phyloP scores from a whole-genome alignment of 1,140 invertebrate species.

The Medauroidea extradentata region DNA sequence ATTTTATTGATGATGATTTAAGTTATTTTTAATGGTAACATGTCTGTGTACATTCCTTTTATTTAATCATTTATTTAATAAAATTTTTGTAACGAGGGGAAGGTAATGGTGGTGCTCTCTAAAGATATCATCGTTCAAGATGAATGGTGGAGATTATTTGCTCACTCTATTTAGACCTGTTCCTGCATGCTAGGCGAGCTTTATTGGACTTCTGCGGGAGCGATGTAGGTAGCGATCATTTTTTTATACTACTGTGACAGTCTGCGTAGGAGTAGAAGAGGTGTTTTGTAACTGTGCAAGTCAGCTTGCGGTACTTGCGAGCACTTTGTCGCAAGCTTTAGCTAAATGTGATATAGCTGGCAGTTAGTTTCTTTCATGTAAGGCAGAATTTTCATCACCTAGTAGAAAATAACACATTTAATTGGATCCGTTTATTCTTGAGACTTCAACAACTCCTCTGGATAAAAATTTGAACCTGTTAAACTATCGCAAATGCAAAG shows the following conservation, averaged over 20 bases:
- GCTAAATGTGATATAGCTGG: slow-evolving; percentile 14
- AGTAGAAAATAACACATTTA: not conserved
- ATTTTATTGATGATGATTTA: too few species aligned
- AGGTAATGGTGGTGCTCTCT: not conserved
- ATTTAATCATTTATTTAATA: not conserved
- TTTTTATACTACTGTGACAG: not conserved
- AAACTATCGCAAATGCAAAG: not conserved
- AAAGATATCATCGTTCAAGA: not conserved
- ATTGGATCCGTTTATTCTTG: not conserved
- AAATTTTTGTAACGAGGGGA: not conserved
- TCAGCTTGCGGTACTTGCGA: not conserved
- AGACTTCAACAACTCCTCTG: not conserved
- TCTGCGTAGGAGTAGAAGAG: slow-evolving; percentile 6
- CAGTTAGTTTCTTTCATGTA: not conserved
- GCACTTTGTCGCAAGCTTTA: slow-evolving; percentile 12
- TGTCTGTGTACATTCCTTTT: not conserved
- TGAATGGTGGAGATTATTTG: not conserved
- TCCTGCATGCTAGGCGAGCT: slow-evolving; percentile 5
- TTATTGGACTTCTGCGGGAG: slow-evolving; percentile 2
- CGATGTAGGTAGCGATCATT: not conserved
- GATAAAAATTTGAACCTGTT: not conserved
- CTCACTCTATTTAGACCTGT: not conserved
- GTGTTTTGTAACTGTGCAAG: not conserved
- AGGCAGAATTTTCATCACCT: not conserved
- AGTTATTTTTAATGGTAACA: not conserved